phyloP scores from a whole-genome alignment of 2,797 vertebrate species.

The Anguilla megastoma region DNA sequence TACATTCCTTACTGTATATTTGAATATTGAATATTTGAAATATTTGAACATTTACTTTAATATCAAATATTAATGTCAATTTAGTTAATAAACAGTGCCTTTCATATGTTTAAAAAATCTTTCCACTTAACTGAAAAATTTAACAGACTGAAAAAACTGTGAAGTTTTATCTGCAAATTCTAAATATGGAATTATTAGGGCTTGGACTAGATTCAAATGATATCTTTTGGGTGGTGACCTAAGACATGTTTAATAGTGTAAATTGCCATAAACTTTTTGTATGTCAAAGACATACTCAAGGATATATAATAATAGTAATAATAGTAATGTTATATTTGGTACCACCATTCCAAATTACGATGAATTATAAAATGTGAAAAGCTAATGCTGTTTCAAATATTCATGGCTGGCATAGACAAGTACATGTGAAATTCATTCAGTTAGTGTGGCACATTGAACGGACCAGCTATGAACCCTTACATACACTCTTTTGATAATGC shows the following conservation, averaged over 20 bases:
- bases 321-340: not conserved
- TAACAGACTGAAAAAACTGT: not conserved
- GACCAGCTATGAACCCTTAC: conserved; percentile 16
- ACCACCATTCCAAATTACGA: not conserved
- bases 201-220: not conserved
- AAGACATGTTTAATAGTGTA: not conserved
- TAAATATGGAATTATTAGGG: not conserved
- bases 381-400: not conserved
- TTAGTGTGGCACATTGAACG: not conserved
- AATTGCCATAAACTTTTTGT: not conserved
- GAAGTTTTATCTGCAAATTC: conserved; percentile 12
- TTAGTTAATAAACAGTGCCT: not conserved
- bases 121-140: not conserved
- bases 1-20: not conserved
- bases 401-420: not conserved
- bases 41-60: conserved; percentile 23
- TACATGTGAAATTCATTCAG: not conserved
- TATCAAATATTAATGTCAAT: not conserved
- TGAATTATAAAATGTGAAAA: not conserved
- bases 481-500: not conserved
- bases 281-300: not conserved
- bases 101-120: not conserved
- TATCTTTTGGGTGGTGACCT: not conserved
- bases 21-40: conserved; percentile 3
- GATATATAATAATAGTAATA: not conserved